Percentiles rank a stretch among this genome's conserved stretches.
Evolutionary conservation across 2,888 invertebrate species (phyloP).

Genomic region (Aradus depressus): DNA sequence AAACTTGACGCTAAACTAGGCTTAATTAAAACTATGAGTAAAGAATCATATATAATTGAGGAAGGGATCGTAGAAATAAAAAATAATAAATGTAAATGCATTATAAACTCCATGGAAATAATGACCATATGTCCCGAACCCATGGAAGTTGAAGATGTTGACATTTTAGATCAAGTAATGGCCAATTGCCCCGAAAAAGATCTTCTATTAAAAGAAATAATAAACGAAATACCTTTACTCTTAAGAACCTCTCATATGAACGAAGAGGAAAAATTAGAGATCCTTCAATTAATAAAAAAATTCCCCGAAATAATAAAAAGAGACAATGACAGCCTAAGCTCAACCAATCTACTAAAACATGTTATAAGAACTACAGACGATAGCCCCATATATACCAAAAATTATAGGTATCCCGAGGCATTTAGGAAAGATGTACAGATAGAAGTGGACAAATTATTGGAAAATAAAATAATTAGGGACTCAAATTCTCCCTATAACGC

Average conservation of each 20-base stretch:
- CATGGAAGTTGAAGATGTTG: constrained; percentile 1
- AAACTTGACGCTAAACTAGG: background rate
- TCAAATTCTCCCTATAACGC: constrained; percentile 11
- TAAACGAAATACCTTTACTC: too few relatives aligned
- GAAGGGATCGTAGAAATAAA: background rate
- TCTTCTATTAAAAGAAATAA: too few relatives aligned
- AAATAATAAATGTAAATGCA: background rate
- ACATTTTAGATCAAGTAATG: background rate
- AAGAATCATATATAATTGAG: constrained; percentile 1
- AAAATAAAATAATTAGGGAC: constrained; percentile 31
- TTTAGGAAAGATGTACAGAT: constrained; percentile 34
- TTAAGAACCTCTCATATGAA: constrained; percentile 28
- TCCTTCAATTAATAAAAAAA: constrained; percentile 29
- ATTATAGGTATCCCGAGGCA: constrained; percentile 35
- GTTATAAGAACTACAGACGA: constrained; percentile 33
- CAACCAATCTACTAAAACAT: constrained; percentile 33
- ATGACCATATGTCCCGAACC: too few relatives aligned
- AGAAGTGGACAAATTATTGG: constrained; percentile 33
- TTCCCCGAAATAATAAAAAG: constrained; percentile 34
- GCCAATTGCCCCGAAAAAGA: too few relatives aligned
- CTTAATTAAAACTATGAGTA: constrained; percentile 1
- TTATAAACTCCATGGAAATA: too few relatives aligned
- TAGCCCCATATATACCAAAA: constrained; percentile 33
- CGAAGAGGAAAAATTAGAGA: constrained; percentile 30
- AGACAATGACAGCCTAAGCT: constrained; percentile 32